Base-by-base conservation (phyloP, 64 coral and sea anemone genomes). In the Cladopsammia gracilis region DNA sequence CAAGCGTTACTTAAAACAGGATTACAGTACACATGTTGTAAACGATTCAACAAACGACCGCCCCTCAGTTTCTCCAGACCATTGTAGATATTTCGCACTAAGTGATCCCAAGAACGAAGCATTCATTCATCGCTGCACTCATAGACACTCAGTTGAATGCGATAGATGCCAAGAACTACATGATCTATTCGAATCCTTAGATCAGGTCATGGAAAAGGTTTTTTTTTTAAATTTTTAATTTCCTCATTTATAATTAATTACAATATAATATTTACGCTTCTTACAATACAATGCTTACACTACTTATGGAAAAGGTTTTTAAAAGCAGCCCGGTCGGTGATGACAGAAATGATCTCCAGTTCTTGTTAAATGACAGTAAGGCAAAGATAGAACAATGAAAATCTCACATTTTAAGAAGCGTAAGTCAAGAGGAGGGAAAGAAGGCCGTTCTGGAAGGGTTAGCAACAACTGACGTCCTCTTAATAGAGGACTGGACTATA, bases 401-500 rank as follows among this genome's bases (percentile, higher is more conserved):
- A 88, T 69, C 86, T 58, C 70, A 88, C 44, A 73, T 88, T 58
- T 44, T 88, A 54, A 88, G 86, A 60, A 58, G 20, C 73, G 86
- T 58, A 20, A 88, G 75, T 44, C 70, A 88, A 59, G 70, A 88
- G 7, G 48, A 58, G 49, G 70, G 48, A 53, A 88, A 88, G 45
- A n/a, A 75, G 26, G 23, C 73, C 13, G 83, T 54, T 46, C n/a
- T 86, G 7, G 48, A 86, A 10, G 23, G 12, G 83, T 86, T 25
- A 69, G 8, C 22, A 70, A 46, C 44, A 23, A 76, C 71, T 62
- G 59, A 58, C 25, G 58, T 46, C 18, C 51, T 88, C 20, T 70
- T 86, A 44, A 46, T 86, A 45, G 68, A 54, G 0, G 86, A 88
- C 22, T 88, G 86, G 86, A 70, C 86, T 20, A 88, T 88, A 71